Percentiles rank a stretch among this genome's conserved stretches.
These are phyloP conservation scores for Chiloscyllium punctatum DNA, from an alignment of 2,797 vertebrate species.

Conservation along the genomic window DNA sequence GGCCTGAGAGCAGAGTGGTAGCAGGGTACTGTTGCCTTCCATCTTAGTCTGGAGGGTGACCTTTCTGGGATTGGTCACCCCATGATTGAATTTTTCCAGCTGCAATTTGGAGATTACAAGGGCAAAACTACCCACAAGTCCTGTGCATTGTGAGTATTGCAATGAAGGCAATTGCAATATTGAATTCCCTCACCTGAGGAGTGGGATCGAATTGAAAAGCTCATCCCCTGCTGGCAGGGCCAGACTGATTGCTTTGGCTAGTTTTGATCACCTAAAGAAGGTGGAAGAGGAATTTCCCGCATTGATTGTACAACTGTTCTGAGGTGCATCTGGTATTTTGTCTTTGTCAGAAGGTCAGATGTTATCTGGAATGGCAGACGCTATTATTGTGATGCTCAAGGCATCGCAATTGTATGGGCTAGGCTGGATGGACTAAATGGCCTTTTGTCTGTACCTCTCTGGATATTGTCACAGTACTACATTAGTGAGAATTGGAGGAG, in stretches of 20 bases:
- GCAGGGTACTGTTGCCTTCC: no score
- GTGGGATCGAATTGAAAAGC: not conserved
- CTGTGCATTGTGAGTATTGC: no score
- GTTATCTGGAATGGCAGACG: not conserved
- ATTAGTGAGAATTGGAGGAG: no score
- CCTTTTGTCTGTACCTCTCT: not conserved
- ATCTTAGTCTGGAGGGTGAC: no score
- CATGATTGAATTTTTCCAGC: no score
- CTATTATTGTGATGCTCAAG: not conserved
- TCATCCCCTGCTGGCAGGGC: not conserved
- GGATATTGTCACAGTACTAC: not conserved
- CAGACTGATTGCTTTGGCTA: not conserved
- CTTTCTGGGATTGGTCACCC: no score
- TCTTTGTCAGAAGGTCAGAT: not conserved
- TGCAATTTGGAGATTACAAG: no score
- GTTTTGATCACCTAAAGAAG: not conserved
- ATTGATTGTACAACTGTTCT: not conserved
- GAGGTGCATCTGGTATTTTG: not conserved
- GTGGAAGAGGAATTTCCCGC: not conserved
- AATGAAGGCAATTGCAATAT: no score
- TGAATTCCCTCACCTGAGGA: not conserved
- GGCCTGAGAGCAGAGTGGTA: no score
- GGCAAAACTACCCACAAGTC: no score
- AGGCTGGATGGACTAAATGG: not conserved
- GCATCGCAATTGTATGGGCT: not conserved